Conservation (phyloP, 2,113 vertebrate species). For the Neolamprologus fasciatus region DNA sequence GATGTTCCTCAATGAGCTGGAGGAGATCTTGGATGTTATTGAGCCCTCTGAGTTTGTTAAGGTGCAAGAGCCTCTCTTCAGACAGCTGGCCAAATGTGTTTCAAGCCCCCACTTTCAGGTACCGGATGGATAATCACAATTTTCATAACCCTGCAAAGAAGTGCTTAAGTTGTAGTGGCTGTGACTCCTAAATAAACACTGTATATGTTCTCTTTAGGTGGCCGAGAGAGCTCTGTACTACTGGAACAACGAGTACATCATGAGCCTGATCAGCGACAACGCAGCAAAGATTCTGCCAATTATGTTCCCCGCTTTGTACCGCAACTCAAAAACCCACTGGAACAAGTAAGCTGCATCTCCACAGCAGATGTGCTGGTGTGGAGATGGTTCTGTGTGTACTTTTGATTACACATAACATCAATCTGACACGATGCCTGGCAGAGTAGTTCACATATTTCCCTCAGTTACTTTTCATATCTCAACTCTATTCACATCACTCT, state of each 20-base stretch:
- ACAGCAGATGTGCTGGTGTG: neutral
- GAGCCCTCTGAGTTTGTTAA: constrained; percentile 97
- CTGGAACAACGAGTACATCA: constrained; percentile 97
- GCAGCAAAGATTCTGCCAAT: constrained; percentile 96
- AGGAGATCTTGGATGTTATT: constrained; percentile 96
- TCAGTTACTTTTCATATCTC: neutral
- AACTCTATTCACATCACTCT: neutral
- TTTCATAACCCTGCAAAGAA: neutral
- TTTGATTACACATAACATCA: neutral
- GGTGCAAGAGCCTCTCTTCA: constrained; percentile 95
- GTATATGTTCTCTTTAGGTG: constrained; percentile 67
- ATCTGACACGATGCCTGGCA: neutral
- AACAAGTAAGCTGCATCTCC: constrained; percentile 85
- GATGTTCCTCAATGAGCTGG: constrained; percentile 96
- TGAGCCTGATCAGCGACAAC: constrained; percentile 97
- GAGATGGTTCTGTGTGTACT: neutral
- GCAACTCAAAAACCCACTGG: constrained; percentile 99
- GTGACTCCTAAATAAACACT: neutral
- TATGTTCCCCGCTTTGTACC: constrained; percentile 97
- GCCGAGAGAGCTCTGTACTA: constrained; percentile 92
- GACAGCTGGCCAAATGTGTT: constrained; percentile 95
- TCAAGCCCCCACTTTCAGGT: constrained; percentile 98
- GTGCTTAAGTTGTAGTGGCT: neutral
- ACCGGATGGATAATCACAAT: neutral
- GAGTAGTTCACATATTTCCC: neutral